Percentiles rank a stretch among this genome's conserved stretches.
phyloP scores from a whole-genome alignment of 2,113 vertebrate genomes.

The Ardeotis arabs region DNA sequence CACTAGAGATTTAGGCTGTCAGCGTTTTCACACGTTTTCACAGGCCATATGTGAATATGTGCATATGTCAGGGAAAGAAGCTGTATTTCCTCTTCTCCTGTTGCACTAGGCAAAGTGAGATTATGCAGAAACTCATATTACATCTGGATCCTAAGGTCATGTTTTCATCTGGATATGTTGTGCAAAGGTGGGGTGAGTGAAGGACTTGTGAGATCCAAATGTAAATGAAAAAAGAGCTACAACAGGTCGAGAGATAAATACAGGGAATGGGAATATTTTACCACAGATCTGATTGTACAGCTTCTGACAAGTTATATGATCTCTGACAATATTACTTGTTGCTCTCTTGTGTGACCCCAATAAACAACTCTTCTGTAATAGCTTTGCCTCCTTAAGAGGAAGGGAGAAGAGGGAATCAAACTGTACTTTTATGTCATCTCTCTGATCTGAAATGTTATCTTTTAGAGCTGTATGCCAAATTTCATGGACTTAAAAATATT shows the following conservation, averaged over 20 bases:
- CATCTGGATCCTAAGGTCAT: background rate
- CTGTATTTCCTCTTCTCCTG: background rate
- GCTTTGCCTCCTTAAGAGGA: background rate
- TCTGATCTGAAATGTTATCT: background rate
- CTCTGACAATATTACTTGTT: background rate
- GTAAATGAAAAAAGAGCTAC: background rate
- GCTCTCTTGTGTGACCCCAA: background rate
- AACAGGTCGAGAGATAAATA: background rate
- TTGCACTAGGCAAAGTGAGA: background rate
- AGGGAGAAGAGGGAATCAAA: background rate
- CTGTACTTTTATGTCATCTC: fast-evolving
- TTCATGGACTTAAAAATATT: background rate
- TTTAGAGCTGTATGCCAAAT: background rate
- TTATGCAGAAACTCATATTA: background rate
- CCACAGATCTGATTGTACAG: background rate
- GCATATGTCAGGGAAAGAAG: background rate
- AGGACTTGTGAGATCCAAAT: background rate
- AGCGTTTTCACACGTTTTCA: background rate
- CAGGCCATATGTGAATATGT: background rate
- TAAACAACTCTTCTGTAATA: background rate
- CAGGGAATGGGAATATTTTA: background rate
- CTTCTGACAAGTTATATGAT: background rate
- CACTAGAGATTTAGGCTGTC: background rate
- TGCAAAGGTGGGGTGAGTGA: background rate
- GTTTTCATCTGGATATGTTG: background rate